Evolutionary conservation across 2,888 invertebrate species (phyloP), one percentile per base, ranked within the genome.

Genomic region (Meliscaeva auricollis): DNA sequence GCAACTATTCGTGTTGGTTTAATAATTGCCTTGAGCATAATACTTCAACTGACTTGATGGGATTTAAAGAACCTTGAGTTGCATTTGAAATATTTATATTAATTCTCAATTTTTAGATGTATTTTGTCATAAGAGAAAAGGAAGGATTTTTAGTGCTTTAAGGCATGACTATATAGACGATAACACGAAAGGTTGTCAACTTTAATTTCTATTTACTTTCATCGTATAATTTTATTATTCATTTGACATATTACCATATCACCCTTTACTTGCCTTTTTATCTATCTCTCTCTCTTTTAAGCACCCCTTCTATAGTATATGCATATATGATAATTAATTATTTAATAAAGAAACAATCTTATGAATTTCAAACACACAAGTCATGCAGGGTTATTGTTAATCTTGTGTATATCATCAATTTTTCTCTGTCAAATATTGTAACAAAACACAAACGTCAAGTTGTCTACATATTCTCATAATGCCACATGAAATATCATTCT

Each of bases 401-500:
- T 64, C 64, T 64, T 46, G 46, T 46, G 64, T 15, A 46, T 50
- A 66, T 70, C 83, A 66, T 70, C 83, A 79, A 84, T 84, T 84
- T 84, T 56, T 84, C 83, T 74, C 64, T 68, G 79, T 75, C 79
- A 75, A 64, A 79, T 74, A 20, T 58, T 56, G 69, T 64, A 26
- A 75, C 50, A 46, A 22, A 54, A 46, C 64, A 58, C 50, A 44
- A 77, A 62, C 64, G 62, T 69, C 64, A 81, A 75, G 64, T 82
- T 76, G 76, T 82, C 69, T 64, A 48, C 69, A 66, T 70, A 64
- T 75, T 38, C 46, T 48, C 69, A 54, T 81, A 69, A 81, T 56
- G 60, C 80, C 64, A 69, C 80, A 81, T 81, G 69, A 81, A 81
- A 76, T 82, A 76, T 82, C 72, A 72, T 76, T 66, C 50, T 38